A percentile compares a stretch with the other conserved stretches of the same genome.
These are phyloP conservation scores for Camponotus fellah DNA, from an alignment of 2,888 invertebrate genomes.

Conservation along the genomic window DNA sequence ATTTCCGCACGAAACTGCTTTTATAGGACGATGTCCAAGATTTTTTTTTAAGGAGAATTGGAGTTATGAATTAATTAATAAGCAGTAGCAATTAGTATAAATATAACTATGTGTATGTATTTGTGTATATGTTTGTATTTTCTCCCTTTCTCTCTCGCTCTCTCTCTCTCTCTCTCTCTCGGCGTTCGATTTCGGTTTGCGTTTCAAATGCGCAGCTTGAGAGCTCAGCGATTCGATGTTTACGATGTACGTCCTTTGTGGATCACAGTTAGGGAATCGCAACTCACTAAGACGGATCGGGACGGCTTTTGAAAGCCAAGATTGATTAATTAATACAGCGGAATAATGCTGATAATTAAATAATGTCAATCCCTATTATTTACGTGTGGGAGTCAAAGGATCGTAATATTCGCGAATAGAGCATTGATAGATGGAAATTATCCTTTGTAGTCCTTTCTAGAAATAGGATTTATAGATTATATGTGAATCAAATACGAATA, in stretches of 20 bases:
- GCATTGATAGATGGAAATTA: conserved; percentile 13
- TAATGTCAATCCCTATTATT: conserved; percentile 14
- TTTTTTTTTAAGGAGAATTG: background rate
- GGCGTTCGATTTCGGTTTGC: conserved; percentile 21
- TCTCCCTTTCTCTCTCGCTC: background rate
- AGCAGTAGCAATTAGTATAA: background rate
- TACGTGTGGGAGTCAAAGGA: background rate
- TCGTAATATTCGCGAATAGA: background rate
- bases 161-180: background rate
- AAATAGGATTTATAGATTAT: background rate
- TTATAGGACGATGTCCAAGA: background rate
- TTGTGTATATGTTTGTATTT: too few relatives aligned
- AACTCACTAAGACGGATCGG: conserved; percentile 20
- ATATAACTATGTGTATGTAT: conserved; percentile 1
- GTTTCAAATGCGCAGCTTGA: conserved; percentile 11
- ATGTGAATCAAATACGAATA: background rate
- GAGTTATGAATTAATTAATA: background rate
- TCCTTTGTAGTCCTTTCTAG: background rate
- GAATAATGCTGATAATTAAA: conserved; percentile 43
- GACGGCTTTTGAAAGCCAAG: conserved; percentile 24
- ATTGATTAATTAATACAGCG: conserved; percentile 35
- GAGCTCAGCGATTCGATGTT: conserved; percentile 22
- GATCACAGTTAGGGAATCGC: conserved; percentile 26
- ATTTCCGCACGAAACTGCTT: background rate
- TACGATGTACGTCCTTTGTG: conserved; percentile 44